Conservation (phyloP, 30 jellyfish, hydroid and myxozoan genomes). For the Pelagia noctiluca region DNA sequence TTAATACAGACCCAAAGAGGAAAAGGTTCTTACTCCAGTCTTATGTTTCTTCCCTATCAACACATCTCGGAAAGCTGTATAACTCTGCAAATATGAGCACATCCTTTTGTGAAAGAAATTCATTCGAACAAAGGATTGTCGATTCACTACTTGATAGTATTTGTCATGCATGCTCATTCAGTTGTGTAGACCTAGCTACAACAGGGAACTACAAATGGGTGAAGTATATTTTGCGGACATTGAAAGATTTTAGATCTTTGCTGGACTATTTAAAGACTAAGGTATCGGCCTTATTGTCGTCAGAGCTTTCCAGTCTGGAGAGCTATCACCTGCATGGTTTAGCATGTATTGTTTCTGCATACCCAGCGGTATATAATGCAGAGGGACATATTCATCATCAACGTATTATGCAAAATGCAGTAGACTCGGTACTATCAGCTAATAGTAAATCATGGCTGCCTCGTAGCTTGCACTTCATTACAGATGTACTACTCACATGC, state of each 20-base stretch:
- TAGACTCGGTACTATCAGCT: not conserved
- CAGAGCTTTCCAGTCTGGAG: conserved; percentile 17
- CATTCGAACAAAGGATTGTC: conserved; percentile 1
- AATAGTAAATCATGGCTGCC: not conserved
- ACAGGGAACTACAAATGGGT: conserved; percentile 4
- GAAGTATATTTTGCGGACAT: not conserved
- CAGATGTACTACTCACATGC: conserved; percentile 31
- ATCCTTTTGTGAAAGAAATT: not conserved
- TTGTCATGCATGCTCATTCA: conserved; percentile 28
- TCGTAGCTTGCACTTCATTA: conserved; percentile 3
- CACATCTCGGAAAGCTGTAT: conserved; percentile 10
- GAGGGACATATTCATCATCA: not conserved
- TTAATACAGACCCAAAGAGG: conserved; percentile 11
- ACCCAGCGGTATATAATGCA: not conserved
- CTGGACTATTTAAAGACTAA: not conserved
- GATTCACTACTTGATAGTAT: conserved; percentile 35
- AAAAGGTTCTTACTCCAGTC: conserved; percentile 18
- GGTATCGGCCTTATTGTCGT: not conserved
- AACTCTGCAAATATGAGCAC: not conserved
- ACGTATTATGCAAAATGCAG: not conserved
- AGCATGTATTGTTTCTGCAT: conserved; percentile 42
- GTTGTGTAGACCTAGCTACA: not conserved
- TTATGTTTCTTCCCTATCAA: conserved; percentile 29
- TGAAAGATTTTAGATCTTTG: not conserved
- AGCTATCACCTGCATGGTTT: conserved; percentile 44